Evolutionary conservation across 2,113 vertebrate species (phyloP), one percentile per base, ranked within the genome.

Genomic region (Dendropsophus ebraccatus): DNA sequence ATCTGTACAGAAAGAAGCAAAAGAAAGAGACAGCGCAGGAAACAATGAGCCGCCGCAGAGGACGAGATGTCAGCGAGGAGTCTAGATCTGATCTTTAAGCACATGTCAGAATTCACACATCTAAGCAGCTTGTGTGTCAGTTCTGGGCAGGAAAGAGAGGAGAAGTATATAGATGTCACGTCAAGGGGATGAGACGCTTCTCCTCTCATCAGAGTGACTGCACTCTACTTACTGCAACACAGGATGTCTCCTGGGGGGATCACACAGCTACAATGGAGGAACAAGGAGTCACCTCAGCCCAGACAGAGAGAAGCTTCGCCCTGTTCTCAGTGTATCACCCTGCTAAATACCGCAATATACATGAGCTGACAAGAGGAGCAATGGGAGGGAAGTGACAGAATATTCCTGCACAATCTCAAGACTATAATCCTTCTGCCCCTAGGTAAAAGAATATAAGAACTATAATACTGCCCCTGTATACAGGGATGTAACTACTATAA

Each of bases 61-160:
- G 41, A 74, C 5, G n/a, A 49, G 45, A 74, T 74, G 45, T 74
- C 45, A 74, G 72, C 2, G 35, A 77, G 89, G 87, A 88, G 86
- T 90, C 87, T 73, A 13, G 52, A 58, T 81, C 88, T 86, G 87
- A 87, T 89, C 89, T 90, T 89, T 89, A 90, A 89, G 89, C 91
- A 89, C 88, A 88, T 88, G 90, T 91, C 90, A 90, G 90, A 89
- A 88, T 91, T 91, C 89, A 90, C 91, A 92, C 91, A 89, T 91
- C 90, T 77, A 86, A 81, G 88, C 82, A 89, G 88, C 89, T 90
- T 89, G 90, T 88, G 89, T 91, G 88, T 91, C 90, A 87, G 88
- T 90, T 91, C 89, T 84, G 90, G 91, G 89, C 90, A 88, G 90
- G 88, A 91, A 89, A 4, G 52, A 56, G 35, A 91, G 88, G 87